A percentile compares a stretch with the other conserved stretches of the same genome.
Evolutionary conservation across 2,888 invertebrate genomes (phyloP).

Genomic region (Eueremaeus valkanovi): DNA sequence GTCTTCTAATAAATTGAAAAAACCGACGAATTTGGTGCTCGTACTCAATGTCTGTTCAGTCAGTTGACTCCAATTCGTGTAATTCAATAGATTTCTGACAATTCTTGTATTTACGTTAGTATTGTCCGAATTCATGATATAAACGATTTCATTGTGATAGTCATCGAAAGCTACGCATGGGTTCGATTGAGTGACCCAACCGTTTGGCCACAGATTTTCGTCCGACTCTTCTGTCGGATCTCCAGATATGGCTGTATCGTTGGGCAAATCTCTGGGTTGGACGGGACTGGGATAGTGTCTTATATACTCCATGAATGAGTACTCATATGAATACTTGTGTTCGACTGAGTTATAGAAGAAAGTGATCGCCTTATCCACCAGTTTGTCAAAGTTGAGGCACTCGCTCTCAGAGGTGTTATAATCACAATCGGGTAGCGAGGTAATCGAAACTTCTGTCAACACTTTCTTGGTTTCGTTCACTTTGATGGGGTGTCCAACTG

Average conservation of each 20-base stretch:
- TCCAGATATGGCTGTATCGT: not conserved
- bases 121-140: not conserved
- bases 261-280: too few species aligned
- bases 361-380: not conserved
- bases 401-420: not conserved
- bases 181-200: not conserved
- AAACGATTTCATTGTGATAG: not conserved
- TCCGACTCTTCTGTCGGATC: not conserved
- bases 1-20: not conserved
- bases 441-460: not conserved
- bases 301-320: not conserved
- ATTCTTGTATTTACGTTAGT: not conserved
- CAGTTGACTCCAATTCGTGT: not conserved
- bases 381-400: not conserved
- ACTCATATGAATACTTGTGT: not conserved
- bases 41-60: not conserved
- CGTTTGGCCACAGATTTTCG: not conserved
- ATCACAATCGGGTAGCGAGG: not conserved
- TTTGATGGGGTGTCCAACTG: not conserved
- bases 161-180: not conserved
- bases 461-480: not conserved
- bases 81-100: not conserved
- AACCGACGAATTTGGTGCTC: not conserved
- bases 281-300: not conserved
- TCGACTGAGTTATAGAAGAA: not conserved